Percentiles rank a stretch among this genome's conserved stretches.
Conservation (phyloP, 2,888 invertebrate species). For the Lasioglossum malachurum region DNA sequence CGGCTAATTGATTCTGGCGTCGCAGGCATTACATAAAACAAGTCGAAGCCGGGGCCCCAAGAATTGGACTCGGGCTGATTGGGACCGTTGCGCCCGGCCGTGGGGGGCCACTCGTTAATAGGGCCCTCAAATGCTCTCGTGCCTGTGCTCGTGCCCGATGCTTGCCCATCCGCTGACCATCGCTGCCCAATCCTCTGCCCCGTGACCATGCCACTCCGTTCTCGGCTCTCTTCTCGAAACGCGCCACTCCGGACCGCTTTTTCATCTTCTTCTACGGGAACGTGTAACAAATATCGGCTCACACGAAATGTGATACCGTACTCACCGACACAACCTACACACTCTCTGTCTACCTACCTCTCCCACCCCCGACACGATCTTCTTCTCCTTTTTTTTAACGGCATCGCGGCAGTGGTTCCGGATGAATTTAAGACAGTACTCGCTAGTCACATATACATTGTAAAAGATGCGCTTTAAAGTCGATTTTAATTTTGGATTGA, state of each 20-base stretch:
- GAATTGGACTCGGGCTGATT: conserved; percentile 76
- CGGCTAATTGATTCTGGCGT: conserved; percentile 80
- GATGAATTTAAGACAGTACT: conserved; percentile 57
- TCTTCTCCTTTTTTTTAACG: conserved; percentile 20
- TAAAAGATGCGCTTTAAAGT: conserved; percentile 57
- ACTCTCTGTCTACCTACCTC: conserved; percentile 30
- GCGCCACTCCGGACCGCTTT: conserved; percentile 60
- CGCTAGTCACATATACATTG: conserved; percentile 51
- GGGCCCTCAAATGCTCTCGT: conserved; percentile 72
- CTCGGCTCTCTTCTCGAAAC: conserved; percentile 33
- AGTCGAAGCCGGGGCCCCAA: conserved; percentile 67
- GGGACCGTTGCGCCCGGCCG: conserved; percentile 73
- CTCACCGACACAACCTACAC: conserved; percentile 62
- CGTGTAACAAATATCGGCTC: conserved; percentile 73
- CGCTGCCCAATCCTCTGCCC: conserved; percentile 7
- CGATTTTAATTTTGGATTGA: conserved; percentile 58
- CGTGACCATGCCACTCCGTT: conserved; percentile 67
- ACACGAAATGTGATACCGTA: conserved; percentile 72
- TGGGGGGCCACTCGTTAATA: conserved; percentile 80
- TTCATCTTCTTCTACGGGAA: conserved; percentile 71
- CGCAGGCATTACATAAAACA: conserved; percentile 79
- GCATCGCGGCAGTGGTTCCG: conserved; percentile 35
- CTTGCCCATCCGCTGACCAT: conserved; percentile 37
- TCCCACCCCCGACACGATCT: neutral
- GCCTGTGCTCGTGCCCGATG: conserved; percentile 44